Conservation (phyloP, 2,888 invertebrate genomes). For the Agrochola litura region DNA sequence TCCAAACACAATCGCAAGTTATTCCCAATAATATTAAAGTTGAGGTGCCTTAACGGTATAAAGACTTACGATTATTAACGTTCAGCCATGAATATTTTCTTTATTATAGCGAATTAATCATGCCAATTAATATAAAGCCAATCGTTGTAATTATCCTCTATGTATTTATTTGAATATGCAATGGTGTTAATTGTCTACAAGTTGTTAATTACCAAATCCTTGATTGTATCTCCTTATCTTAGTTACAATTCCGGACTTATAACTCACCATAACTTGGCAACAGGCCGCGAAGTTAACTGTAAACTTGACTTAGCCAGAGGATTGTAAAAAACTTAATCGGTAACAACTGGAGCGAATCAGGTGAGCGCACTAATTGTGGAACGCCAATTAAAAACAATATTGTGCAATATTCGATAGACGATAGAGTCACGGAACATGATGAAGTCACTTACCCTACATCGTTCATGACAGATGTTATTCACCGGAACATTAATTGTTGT, state of each 20-base stretch:
- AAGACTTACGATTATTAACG: constrained; percentile 17
- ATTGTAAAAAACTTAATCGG: constrained; percentile 87
- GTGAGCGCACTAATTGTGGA: constrained; percentile 84
- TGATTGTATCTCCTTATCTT: constrained; percentile 57
- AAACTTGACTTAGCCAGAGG: constrained; percentile 82
- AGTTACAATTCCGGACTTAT: constrained; percentile 72
- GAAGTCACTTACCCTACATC: constrained; percentile 66
- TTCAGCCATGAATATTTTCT: constrained; percentile 20
- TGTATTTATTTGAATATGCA: constrained; percentile 31
- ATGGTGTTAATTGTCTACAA: constrained; percentile 15
- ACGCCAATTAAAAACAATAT: constrained; percentile 84
- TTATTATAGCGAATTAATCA: constrained; percentile 30
- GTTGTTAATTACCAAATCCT: constrained; percentile 28
- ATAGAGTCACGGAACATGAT: constrained; percentile 74
- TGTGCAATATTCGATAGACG: constrained; percentile 85
- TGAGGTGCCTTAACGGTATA: constrained; percentile 47
- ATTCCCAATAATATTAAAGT: constrained; percentile 50
- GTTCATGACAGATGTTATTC: constrained; percentile 64
- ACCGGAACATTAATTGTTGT: constrained; percentile 64
- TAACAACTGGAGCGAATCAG: constrained; percentile 90
- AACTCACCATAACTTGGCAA: constrained; percentile 82
- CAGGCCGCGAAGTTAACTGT: constrained; percentile 82
- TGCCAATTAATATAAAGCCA: constrained; percentile 17
- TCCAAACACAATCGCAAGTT: constrained; percentile 46
- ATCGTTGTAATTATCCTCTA: constrained; percentile 22